Conservation (phyloP, 2,113 vertebrate genomes). For the Bufo bufo region DNA sequence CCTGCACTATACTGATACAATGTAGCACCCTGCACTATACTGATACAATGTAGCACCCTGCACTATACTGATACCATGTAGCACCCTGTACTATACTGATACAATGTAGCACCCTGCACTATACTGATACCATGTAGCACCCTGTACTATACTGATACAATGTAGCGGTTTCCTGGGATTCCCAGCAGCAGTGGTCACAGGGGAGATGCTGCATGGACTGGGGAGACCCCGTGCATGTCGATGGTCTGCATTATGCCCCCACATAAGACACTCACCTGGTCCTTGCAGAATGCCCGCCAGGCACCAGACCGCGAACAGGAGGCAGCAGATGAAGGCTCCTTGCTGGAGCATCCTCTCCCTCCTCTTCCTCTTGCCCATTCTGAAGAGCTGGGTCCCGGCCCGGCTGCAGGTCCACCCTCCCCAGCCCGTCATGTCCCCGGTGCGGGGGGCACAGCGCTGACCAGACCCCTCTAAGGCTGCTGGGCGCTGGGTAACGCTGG, state of each 20-base stretch:
- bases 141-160: background rate
- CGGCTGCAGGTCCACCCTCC: background rate
- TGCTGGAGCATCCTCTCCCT: slow-evolving; percentile 33
- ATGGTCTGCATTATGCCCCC: background rate
- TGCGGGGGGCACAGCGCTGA: background rate
- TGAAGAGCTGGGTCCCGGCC: background rate
- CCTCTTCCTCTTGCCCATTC: slow-evolving; percentile 35
- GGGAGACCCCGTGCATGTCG: no score
- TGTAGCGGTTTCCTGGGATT: background rate
- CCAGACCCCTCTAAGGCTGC: background rate
- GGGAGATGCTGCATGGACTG: no score
- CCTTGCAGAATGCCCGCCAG: background rate
- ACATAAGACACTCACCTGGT: background rate
- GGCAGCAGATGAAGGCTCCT: slow-evolving; percentile 16
- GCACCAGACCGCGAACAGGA: slow-evolving; percentile 23
- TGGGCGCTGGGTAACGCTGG: background rate
- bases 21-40: no score
- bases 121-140: no score
- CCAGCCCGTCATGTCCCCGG: background rate
- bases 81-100: no score
- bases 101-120: no score
- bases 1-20: no score
- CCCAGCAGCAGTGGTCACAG: background rate
- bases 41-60: no score
- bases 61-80: no score